Base-by-base conservation (phyloP, 2,797 vertebrate genomes). In the Chromis chromis region DNA sequence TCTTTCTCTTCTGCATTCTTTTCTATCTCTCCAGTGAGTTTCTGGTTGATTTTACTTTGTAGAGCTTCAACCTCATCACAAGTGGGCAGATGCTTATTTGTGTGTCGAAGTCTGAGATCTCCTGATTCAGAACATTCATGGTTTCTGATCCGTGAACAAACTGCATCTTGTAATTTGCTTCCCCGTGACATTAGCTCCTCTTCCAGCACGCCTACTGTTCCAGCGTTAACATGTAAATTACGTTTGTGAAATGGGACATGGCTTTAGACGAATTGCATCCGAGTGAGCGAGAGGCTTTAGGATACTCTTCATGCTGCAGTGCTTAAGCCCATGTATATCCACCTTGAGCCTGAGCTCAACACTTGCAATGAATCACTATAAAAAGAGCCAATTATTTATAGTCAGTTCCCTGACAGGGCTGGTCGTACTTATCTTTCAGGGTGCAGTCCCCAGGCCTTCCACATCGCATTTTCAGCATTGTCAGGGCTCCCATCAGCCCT, bases 341-440 rank as follows among this genome's bases (percentile, higher is more conserved):
- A 76, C 76, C 74, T 64, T 72, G 55, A 89, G 80, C 66, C 73
- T 70, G 69, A 85, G 73, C 81, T 87, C 74, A 70, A 84, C 58
- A 65, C 71, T 48, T 31, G 69, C 84, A 57, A 85, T 66, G 53
- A 74, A 89, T 89, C 65, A 79, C 88, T 84, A 78, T 85, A 88
- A 93, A 93, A 93, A 90, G 86, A 92, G 79, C 78, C 86, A 83
- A 92, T 94, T 94, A 93, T 93, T 94, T 94, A 91, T 91, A 86
- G 90, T 86, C 66, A 13, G 49, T 65, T 82, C 44, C 63, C 84
- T 89, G 89, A 92, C 78, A 71, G 86, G 87, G 71, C 55, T 55
- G 82, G 82, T 80, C 70, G 71, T 83, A 82, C 90, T 93, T 90
- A 91, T 94, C 92, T 91, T 91, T 88, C 86, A 80, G 69, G 60